Base-by-base conservation (phyloP, 1,140 invertebrate genomes). In the Glomeris maerens region DNA sequence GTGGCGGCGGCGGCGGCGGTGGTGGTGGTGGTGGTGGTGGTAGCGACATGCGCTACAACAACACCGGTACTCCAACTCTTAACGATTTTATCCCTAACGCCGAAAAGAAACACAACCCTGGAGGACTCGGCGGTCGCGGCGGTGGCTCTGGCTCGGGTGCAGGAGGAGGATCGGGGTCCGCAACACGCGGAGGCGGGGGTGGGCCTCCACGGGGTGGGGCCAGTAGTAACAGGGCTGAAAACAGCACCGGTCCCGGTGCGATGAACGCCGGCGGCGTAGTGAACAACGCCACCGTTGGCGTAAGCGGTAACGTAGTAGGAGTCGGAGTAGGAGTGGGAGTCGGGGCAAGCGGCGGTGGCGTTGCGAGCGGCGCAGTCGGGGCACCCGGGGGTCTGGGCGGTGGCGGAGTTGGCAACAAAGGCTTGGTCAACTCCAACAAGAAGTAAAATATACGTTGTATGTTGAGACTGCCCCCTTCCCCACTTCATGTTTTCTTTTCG, bases 81-180 rank as follows among this genome's bases (percentile, higher is more conserved):
- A 56, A 48, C 29, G 55, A 56, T 47, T 54, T 45, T 47, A 56
- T 56, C 28, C 38, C 53, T 21, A 48, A 47, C 47, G 49, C 52
- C 5, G 45, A 46, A 27, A 4, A 27, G 7, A 46, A 46, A 46
- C 13, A 23, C 3, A 23, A 20, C 3, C 28, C 28, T 48, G 28
- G 28, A 39, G 28, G 28, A 41, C 5, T 28, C 3, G 47, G 47
- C 5, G 27, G 47, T 4, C 3, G 47, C 5, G 47, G 47, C 20
- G 47, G 47, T 36, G 47, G 47, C 4, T n/a, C n/a, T n/a, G 27
- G 47, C 3, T 3, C n/a, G 13, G 47, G 47, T 3, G 7, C 28
- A 36, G 40, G 17, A 4, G 4, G 40, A 5, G 40, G 40, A 4
- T 10, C n/a, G n/a, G n/a, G n/a, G n/a, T n/a, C n/a, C n/a, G n/a